Evolutionary conservation across 2,888 invertebrate genomes (phyloP).

Genomic region (Cephus nigrinus): DNA sequence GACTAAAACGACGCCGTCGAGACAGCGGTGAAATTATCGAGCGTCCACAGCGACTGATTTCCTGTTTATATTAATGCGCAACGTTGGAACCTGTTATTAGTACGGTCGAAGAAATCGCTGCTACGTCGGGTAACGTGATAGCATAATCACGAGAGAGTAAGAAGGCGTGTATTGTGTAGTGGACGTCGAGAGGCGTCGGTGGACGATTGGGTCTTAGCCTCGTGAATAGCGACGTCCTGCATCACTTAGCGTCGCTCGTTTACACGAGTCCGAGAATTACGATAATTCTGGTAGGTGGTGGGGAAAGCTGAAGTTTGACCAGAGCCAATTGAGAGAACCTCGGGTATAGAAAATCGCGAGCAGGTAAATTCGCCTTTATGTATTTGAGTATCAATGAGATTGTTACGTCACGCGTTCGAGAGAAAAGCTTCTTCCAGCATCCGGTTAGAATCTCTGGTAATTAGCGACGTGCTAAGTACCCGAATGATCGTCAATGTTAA

Average conservation of each 20-base stretch:
- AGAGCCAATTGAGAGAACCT: neutral
- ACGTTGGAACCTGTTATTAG: neutral
- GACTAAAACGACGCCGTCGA: neutral
- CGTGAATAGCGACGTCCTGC: neutral
- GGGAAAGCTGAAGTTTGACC: neutral
- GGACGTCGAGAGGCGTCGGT: neutral
- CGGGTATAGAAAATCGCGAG: neutral
- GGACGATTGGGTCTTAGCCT: neutral
- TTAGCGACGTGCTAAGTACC: neutral
- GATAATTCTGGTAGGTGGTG: neutral
- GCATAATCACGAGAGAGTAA: neutral
- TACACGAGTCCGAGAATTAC: neutral
- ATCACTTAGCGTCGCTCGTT: neutral
- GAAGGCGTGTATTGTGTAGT: neutral
- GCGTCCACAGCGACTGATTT: neutral
- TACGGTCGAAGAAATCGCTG: neutral
- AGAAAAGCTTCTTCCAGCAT: neutral
- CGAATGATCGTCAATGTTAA: neutral
- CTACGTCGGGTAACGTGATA: neutral
- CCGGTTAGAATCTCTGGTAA: neutral
- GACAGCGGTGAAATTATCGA: neutral
- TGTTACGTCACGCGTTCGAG: neutral
- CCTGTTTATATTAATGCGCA: neutral
- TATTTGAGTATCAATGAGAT: neutral
- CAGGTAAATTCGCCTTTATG: neutral